A percentile compares a stretch with the other conserved stretches of the same genome.
phyloP scores from a whole-genome alignment of 30 jellyfish, hydroid and myxozoan species.

The Haliclystus octoradiatus region DNA sequence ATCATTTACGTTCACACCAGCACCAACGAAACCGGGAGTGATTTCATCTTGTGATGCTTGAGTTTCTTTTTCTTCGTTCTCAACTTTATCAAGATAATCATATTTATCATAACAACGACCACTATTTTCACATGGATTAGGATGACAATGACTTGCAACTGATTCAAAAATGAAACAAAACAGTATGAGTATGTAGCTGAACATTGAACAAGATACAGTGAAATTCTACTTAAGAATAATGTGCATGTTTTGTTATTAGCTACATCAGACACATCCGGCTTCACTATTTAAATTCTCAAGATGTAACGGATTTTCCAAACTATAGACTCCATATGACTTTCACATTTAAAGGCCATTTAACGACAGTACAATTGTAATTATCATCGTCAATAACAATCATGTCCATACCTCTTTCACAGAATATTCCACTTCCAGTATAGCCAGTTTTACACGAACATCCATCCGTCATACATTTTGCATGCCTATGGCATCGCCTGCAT shows the following conservation, averaged over 20 bases:
- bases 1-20: background rate
- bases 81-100: constrained; percentile 32
- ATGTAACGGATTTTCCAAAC: no score
- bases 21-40: background rate
- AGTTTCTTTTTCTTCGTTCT: background rate
- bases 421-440: constrained; percentile 73
- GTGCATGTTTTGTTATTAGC: no score
- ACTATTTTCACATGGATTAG: constrained; percentile 94
- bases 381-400: no score
- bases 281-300: no score
- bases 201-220: background rate
- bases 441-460: constrained; percentile 77
- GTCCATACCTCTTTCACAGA: constrained; percentile 82
- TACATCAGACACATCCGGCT: no score
- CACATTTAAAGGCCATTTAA: no score
- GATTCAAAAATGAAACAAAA: constrained; percentile 1
- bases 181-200: background rate
- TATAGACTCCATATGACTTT: no score
- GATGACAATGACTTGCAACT: constrained; percentile 86
- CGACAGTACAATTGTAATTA: no score
- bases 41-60: background rate
- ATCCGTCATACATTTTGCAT: constrained; percentile 60
- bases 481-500: constrained; percentile 61
- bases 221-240: no score
- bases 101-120: constrained; percentile 73